Conservation (phyloP, 2,888 invertebrate species). For the Chalcosyrphus nemorum region DNA sequence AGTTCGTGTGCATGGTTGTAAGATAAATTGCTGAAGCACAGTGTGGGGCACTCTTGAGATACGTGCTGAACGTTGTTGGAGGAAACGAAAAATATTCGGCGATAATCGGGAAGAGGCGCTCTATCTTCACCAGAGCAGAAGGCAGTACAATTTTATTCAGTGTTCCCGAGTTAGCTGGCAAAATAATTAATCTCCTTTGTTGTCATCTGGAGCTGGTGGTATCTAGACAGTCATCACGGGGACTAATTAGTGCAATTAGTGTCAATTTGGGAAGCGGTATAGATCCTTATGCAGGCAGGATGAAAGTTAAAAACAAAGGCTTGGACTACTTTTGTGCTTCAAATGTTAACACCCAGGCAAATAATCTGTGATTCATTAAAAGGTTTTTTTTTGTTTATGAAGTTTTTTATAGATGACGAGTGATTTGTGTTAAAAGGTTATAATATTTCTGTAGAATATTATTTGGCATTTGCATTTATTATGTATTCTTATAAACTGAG, state of each 20-base stretch:
- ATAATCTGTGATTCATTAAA: no score
- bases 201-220: slow-evolving; percentile 7
- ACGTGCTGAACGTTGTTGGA: slow-evolving; percentile 23
- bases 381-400: no score
- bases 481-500: no score
- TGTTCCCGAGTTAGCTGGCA: background rate
- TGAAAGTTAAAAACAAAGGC: no score
- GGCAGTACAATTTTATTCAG: slow-evolving; percentile 5
- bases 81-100: slow-evolving; percentile 17
- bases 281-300: no score
- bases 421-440: no score
- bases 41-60: slow-evolving; percentile 57
- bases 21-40: slow-evolving; percentile 49
- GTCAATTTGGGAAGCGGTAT: background rate
- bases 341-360: no score
- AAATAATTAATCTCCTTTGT: slow-evolving; percentile 30
- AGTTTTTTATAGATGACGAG: no score
- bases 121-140: background rate
- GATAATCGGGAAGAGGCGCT: background rate
- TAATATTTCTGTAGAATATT: no score
- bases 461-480: no score
- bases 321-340: no score
- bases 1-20: background rate
- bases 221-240: slow-evolving; percentile 16
- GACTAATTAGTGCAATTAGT: slow-evolving; percentile 35